Base-by-base conservation (phyloP, 2,888 invertebrate genomes). In the Holacanthella duospinosa region DNA sequence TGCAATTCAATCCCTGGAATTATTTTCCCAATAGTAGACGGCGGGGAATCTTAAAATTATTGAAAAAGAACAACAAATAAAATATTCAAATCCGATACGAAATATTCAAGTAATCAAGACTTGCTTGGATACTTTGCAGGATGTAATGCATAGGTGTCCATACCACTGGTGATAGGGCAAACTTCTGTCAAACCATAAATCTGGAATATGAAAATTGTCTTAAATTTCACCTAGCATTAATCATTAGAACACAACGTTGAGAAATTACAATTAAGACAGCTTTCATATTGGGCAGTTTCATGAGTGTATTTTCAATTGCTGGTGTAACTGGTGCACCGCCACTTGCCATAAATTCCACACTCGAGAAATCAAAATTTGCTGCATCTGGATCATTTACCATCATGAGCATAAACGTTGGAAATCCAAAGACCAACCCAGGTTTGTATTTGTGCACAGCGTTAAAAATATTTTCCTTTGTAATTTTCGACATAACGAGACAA, bases 1-100 rank as follows among this genome's bases (percentile, higher is more conserved):
- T 78, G 80, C 43, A 76, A 75, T 28, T 75, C 27, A 1, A 67
- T 64, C 12, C 66, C 71, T 55, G 59, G 59, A 44, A 6, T 25
- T 19, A 70, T 56, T 58, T 70, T 62, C 12, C 74, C 74, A 29
- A 67, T 56, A 4, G 67, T 60, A n/a, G 48, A 63, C 1, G 55
- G 54, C 24, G 68, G 69, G 25, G 57, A 44, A 36, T 61, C 68
- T 70, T 48, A 43, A 27, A 59, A 43, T n/a, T n/a, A n/a, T n/a
- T n/a, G n/a, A n/a, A n/a, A n/a, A n/a, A n/a, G n/a, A 12, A 43
- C n/a, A n/a, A n/a, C n/a, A n/a, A n/a, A n/a, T n/a, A n/a, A n/a
- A n/a, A n/a, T n/a, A n/a, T n/a, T n/a, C n/a, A n/a, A n/a, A n/a
- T n/a, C n/a, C n/a, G n/a, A n/a, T n/a, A n/a, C n/a, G n/a, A n/a